Evolutionary conservation across 2,113 vertebrate genomes (phyloP).

Genomic region (Uria lomvia): DNA sequence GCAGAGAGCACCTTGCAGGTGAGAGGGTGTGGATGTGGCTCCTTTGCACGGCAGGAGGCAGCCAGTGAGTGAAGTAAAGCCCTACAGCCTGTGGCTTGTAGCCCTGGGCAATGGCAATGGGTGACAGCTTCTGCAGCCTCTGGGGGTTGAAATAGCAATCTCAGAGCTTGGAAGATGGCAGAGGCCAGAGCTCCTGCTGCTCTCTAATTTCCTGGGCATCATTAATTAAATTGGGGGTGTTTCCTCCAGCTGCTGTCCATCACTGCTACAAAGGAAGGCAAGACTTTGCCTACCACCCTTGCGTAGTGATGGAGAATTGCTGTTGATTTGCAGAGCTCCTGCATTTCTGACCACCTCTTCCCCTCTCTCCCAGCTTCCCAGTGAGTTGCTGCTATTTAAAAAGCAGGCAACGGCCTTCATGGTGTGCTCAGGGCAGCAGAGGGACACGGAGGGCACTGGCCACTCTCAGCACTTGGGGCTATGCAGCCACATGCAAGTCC

Average conservation of each 20-base stretch:
- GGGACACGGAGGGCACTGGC: rapidly evolving
- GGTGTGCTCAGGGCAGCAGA: rapidly evolving
- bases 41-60: not conserved
- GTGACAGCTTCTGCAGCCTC: not conserved
- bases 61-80: not conserved
- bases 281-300: not conserved
- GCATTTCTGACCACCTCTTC: not conserved
- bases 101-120: not conserved
- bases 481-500: not conserved
- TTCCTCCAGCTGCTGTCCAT: not conserved
- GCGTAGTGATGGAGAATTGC: not conserved
- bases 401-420: not conserved
- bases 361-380: not conserved
- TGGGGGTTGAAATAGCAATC: not conserved
- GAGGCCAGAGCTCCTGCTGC: not conserved
- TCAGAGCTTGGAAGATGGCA: not conserved
- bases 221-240: not conserved
- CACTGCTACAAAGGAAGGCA: not conserved
- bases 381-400: not conserved
- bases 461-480: not conserved
- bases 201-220: not conserved
- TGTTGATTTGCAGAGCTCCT: not conserved
- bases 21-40: not conserved
- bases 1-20: not conserved
- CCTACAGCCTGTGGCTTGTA: not conserved